phyloP scores from a whole-genome alignment of 2,888 invertebrate species.

The Mesodorylaimus sp. region DNA sequence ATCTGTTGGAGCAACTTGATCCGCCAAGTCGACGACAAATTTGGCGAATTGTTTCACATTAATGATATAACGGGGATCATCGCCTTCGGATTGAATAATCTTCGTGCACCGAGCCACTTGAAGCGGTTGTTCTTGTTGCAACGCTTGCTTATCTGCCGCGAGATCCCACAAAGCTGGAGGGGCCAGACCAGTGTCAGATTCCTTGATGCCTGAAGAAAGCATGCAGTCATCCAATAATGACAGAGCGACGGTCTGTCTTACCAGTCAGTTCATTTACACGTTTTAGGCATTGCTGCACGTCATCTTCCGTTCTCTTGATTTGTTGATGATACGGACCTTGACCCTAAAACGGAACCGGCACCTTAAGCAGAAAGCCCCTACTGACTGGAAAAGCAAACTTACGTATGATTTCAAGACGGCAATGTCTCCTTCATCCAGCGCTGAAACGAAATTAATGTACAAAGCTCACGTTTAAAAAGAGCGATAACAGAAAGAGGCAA shows the following conservation, averaged over 20 bases:
- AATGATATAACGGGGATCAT: slow-evolving; percentile 96
- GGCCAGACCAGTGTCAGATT: slow-evolving; percentile 93
- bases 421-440: slow-evolving; percentile 93
- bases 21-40: slow-evolving; percentile 93
- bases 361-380: too few species aligned
- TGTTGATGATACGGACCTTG: slow-evolving; percentile 92
- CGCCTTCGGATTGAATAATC: slow-evolving; percentile 68
- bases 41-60: slow-evolving; percentile 99
- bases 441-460: slow-evolving; percentile 42
- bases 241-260: slow-evolving; percentile 13
- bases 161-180: slow-evolving; percentile 97
- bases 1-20: slow-evolving; percentile 93
- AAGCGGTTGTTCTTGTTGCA: slow-evolving; percentile 89
- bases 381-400: too few species aligned
- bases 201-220: slow-evolving; percentile 57
- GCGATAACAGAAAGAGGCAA: not conserved
- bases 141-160: slow-evolving; percentile 92
- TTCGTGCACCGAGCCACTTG: slow-evolving; percentile 73
- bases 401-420: slow-evolving; percentile 87
- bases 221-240: not conserved
- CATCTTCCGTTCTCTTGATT: slow-evolving; percentile 83
- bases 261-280: slow-evolving; percentile 56
- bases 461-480: not conserved
- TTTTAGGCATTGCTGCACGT: slow-evolving; percentile 83
- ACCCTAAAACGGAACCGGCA: slow-evolving; percentile 52